Evolutionary conservation across 2,113 vertebrate species (phyloP).

Genomic region (Amphiprion ocellaris): DNA sequence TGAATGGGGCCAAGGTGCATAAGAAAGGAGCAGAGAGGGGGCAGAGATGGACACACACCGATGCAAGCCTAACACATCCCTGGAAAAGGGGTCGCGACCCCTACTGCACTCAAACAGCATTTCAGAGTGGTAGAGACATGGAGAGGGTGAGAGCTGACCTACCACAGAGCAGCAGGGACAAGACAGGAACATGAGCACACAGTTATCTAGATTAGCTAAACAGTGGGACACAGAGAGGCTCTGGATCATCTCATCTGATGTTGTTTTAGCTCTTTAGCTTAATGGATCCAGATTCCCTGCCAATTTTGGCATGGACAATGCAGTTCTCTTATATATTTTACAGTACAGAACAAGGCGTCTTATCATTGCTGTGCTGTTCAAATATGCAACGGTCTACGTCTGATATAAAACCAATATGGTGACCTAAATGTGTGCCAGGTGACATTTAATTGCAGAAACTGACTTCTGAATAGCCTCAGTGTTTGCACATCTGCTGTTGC

Average conservation of each 20-base stretch:
- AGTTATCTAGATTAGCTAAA: constrained; percentile 41
- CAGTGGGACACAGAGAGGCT: neutral
- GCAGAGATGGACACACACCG: constrained; percentile 60
- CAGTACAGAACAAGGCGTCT: constrained; percentile 1
- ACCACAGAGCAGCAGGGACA: constrained; percentile 54
- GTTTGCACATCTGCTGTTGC: constrained; percentile 70
- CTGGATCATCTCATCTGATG: constrained; percentile 44
- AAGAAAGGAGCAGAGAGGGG: constrained; percentile 60
- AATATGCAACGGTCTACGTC: constrained; percentile 2
- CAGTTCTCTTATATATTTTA: neutral
- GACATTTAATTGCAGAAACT: constrained; percentile 34
- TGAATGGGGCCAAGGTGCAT: constrained; percentile 69
- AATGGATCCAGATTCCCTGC: neutral
- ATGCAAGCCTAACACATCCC: constrained; percentile 75
- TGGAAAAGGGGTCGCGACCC: constrained; percentile 79
- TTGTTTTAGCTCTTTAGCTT: constrained; percentile 26
- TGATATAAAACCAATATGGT: constrained; percentile 3
- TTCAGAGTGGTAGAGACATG: constrained; percentile 57
- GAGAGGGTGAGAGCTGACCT: constrained; percentile 52
- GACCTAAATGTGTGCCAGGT: constrained; percentile 52
- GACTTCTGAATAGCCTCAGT: constrained; percentile 67
- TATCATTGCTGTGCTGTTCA: constrained; percentile 4
- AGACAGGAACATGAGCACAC: constrained; percentile 15
- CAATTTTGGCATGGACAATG: neutral
- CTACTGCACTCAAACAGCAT: constrained; percentile 72